Percentiles rank a stretch among this genome's conserved stretches.
phyloP scores from a whole-genome alignment of 2,797 vertebrate genomes.

The Sparidentex hasta region DNA sequence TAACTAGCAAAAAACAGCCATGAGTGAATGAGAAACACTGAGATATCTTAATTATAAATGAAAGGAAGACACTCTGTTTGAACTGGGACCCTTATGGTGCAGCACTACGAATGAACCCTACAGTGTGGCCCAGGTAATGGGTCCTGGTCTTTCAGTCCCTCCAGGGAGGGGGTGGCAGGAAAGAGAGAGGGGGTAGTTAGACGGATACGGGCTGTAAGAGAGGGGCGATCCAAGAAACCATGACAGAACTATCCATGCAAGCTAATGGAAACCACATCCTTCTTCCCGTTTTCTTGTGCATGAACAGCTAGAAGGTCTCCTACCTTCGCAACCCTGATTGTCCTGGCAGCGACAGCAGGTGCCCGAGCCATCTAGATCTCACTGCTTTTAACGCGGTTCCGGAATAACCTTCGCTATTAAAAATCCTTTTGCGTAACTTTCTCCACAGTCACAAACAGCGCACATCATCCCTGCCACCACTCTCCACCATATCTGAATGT shows the following conservation, averaged over 20 bases:
- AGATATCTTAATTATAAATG: constrained; percentile 79
- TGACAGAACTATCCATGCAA: constrained; percentile 35
- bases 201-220: not conserved
- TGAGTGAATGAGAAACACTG: constrained; percentile 31
- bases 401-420: constrained; percentile 59
- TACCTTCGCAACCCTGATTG: constrained; percentile 16
- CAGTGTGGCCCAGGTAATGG: constrained; percentile 68
- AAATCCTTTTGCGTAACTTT: constrained; percentile 56
- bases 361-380: constrained; percentile 28
- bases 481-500: constrained; percentile 58
- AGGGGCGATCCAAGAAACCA: constrained; percentile 24
- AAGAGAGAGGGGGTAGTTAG: constrained; percentile 2
- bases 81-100: constrained; percentile 63
- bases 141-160: constrained; percentile 39
- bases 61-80: constrained; percentile 74
- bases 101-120: constrained; percentile 74
- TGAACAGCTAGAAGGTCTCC: constrained; percentile 41
- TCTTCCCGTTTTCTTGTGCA: constrained; percentile 50
- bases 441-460: constrained; percentile 31
- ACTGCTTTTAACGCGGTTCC: constrained; percentile 68
- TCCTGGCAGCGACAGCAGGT: constrained; percentile 27
- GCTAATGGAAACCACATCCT: constrained; percentile 64
- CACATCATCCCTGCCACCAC: constrained; percentile 37
- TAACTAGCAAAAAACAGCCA: constrained; percentile 28
- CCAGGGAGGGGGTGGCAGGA: constrained; percentile 36